Conservation (phyloP, 2,113 vertebrate genomes). For the Triplophysa tibetana region DNA sequence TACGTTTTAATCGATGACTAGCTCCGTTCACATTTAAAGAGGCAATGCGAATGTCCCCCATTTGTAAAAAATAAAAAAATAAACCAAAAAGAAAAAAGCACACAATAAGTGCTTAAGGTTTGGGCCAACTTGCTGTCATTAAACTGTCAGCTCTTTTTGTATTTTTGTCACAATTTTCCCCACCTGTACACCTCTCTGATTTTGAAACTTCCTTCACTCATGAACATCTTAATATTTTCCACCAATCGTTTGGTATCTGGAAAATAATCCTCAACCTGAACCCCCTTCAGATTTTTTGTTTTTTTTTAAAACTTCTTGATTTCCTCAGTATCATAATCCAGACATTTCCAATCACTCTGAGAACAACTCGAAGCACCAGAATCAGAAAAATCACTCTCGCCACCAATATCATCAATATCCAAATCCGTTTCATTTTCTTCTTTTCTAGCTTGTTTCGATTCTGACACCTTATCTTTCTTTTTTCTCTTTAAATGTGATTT, state of each 20-base stretch:
- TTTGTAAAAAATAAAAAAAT: neutral
- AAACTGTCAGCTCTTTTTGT: neutral
- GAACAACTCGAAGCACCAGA: neutral
- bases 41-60: too few relatives aligned
- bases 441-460: neutral
- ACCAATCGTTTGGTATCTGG: neutral
- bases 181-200: neutral
- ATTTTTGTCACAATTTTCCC: neutral
- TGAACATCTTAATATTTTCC: neutral
- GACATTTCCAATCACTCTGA: neutral
- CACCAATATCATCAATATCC: neutral
- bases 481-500: neutral
- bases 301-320: slow-evolving; percentile 2
- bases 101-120: neutral
- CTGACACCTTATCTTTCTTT: neutral
- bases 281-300: neutral
- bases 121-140: neutral
- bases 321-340: neutral
- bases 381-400: neutral
- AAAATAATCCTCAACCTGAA: neutral
- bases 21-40: too few relatives aligned
- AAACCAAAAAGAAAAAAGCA: neutral
- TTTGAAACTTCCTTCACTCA: neutral
- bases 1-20: too few relatives aligned
- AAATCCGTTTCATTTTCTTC: neutral